Evolutionary conservation across 2,797 vertebrate genomes (phyloP).

Genomic region (Chelonia mydas): DNA sequence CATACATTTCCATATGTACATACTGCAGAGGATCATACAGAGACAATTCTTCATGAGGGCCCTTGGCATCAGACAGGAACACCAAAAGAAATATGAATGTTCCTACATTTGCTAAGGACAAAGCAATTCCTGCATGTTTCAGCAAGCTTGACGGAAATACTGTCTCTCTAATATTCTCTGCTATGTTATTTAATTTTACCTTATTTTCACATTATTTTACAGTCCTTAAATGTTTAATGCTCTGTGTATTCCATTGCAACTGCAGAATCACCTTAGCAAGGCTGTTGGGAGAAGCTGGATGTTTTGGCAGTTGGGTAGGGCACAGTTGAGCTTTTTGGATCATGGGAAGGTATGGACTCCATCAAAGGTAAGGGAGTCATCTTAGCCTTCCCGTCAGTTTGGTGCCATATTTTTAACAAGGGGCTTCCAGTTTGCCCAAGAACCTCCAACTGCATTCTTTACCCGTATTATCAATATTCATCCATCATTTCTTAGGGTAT

Average conservation of each 20-base stretch:
- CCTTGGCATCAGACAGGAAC: background rate
- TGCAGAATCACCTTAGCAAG: background rate
- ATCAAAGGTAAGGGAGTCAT: too few relatives aligned
- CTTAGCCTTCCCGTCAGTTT: too few relatives aligned
- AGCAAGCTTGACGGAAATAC: background rate
- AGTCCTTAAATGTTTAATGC: background rate
- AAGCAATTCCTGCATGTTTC: background rate
- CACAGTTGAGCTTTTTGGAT: background rate
- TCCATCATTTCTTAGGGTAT: accelerated
- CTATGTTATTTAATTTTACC: background rate
- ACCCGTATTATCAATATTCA: background rate
- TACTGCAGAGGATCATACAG: background rate
- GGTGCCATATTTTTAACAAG: background rate
- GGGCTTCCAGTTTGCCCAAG: background rate
- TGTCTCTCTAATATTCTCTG: accelerated
- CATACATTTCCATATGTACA: background rate
- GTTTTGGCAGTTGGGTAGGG: background rate
- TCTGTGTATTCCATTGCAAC: background rate
- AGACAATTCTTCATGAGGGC: background rate
- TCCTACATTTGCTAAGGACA: accelerated
- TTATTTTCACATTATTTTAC: background rate
- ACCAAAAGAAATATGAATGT: background rate
- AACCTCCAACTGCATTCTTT: background rate
- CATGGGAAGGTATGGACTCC: background rate
- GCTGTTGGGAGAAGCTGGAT: accelerated